Base-by-base conservation (phyloP, 2,113 vertebrate species). In the Mellivora capensis region DNA sequence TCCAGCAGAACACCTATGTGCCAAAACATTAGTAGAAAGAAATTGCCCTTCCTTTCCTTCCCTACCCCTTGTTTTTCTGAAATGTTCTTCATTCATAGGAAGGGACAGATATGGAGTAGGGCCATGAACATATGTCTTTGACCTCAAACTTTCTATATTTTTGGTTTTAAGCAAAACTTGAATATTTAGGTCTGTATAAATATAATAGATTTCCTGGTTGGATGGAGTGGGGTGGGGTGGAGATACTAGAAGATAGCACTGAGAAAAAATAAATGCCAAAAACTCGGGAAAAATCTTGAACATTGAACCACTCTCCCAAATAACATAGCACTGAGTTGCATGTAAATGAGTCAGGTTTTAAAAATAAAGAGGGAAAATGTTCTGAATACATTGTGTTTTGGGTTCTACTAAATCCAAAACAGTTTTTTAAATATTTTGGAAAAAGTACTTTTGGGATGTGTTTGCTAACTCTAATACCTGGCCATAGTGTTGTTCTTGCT, bases 271-370 rank as follows among this genome's bases (percentile, higher is more conserved):
- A n/a, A 88, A 86, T 91, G 67, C 15, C 14, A 83, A 34, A 88
- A 96, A 61, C 3, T 89, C 31, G 34, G 57, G 39, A 85, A 64
- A 87, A 59, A 92, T 86, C 49, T 81, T 72, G 61, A 27, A 42
- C 39, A 64, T 61, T 13, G 27, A 71, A 71, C n/a, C 54, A 71
- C 10, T 62, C 15, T 94, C 34, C 69, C 57, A 90, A 96, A 87
- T 83, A 93, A 62, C 10, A 7, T 4, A 76, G 57, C n/a, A 39
- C 37, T 72, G 47, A 54, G 29, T 49, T 92, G 25, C 39, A 93
- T 20, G 15, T 71, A 96, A 96, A 64, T 96, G 71, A 90, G 34
- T 86, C 61, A 87, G 34, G 87, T 87, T 59, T 95, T 59, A 83
- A 47, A 94, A 94, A 96, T 71, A 39, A 91, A 82, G 71, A 69